Conservation (phyloP, 1,140 invertebrate species). For the Plectrocnemia conspersa region DNA sequence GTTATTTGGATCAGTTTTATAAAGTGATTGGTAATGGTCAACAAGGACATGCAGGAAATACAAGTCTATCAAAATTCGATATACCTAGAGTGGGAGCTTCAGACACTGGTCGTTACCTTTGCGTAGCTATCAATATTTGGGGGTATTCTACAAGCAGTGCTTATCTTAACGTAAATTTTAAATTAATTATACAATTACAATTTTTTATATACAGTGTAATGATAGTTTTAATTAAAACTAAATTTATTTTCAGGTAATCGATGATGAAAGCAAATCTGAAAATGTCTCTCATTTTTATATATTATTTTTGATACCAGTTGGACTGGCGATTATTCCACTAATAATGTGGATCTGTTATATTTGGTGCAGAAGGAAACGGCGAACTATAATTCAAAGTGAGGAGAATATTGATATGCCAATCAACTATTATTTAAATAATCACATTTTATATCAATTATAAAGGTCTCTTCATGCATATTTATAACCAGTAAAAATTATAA, state of each 20-base stretch:
- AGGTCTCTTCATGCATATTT: too few relatives aligned
- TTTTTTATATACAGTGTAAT: not conserved
- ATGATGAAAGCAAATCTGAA: constrained; percentile 5
- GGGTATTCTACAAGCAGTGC: constrained; percentile 28
- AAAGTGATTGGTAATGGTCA: constrained; percentile 14
- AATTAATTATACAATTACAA: not conserved
- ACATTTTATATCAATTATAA: too few relatives aligned
- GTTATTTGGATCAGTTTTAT: too few relatives aligned
- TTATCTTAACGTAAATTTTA: constrained; percentile 24
- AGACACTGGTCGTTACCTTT: constrained; percentile 28
- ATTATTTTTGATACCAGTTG: constrained; percentile 25
- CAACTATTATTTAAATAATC: too few relatives aligned
- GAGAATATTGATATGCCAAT: too few relatives aligned
- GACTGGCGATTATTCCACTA: constrained; percentile 11
- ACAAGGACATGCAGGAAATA: constrained; percentile 14
- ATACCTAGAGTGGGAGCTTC: constrained; percentile 12
- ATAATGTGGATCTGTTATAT: constrained; percentile 21
- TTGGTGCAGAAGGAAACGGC: constrained; percentile 8
- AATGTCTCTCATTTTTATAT: constrained; percentile 15
- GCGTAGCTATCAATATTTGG: constrained; percentile 30
- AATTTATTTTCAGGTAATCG: constrained; percentile 22
- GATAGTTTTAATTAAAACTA: not conserved
- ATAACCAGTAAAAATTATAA: too few relatives aligned
- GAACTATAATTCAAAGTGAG: too few relatives aligned
- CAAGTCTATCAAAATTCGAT: constrained; percentile 22